Percentiles rank a stretch among this genome's conserved stretches.
Evolutionary conservation across 2,888 invertebrate genomes (phyloP).

Genomic region (Anthrax anthrax): DNA sequence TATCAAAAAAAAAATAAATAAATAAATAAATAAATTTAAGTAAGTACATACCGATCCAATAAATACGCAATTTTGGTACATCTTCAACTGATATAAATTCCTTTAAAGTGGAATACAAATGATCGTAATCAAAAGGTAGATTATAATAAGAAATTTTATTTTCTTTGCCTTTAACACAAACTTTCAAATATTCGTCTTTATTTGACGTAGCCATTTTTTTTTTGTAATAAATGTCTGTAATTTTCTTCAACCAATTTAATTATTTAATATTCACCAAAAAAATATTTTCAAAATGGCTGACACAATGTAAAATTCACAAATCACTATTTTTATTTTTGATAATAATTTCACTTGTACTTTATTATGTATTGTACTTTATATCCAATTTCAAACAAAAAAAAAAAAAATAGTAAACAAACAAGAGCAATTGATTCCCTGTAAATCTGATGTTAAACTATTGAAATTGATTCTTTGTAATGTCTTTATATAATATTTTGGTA

Average conservation of each 20-base stretch:
- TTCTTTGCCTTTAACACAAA: not conserved
- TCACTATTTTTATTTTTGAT: too few relatives aligned
- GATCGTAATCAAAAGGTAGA: not conserved
- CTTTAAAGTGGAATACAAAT: not conserved
- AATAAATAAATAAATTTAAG: not conserved
- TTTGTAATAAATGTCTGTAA: not conserved
- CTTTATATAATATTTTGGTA: too few relatives aligned
- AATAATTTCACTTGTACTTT: too few relatives aligned
- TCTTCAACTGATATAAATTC: conserved; percentile 19
- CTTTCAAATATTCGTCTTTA: not conserved
- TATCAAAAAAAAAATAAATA: not conserved
- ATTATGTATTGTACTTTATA: too few relatives aligned
- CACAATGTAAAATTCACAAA: too few relatives aligned
- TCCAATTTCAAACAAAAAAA: too few relatives aligned
- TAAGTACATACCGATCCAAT: conserved; percentile 1
- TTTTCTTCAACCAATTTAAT: not conserved
- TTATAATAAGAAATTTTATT: not conserved
- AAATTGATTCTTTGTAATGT: too few relatives aligned
- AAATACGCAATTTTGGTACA: conserved; percentile 39
- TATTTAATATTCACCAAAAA: not conserved
- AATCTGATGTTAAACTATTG: too few relatives aligned
- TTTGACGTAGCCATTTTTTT: not conserved
- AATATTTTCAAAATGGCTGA: not conserved
- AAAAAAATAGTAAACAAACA: too few relatives aligned
- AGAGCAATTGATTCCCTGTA: too few relatives aligned